Conservation (phyloP, 2,797 vertebrate genomes). For the Toxotes lorentzi region DNA sequence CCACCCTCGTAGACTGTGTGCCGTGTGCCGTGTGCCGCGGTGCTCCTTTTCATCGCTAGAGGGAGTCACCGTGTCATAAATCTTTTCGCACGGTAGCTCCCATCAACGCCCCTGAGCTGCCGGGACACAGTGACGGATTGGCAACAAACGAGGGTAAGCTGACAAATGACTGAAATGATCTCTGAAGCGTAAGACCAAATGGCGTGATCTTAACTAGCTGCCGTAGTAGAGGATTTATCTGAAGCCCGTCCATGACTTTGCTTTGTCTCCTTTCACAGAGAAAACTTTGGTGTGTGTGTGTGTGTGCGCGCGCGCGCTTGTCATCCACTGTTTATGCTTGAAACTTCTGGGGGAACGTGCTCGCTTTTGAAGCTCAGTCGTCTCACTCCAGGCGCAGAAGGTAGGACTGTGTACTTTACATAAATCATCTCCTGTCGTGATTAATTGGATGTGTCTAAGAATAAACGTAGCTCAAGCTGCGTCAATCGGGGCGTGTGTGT, state of each 20-base stretch:
- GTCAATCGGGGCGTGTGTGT: constrained; percentile 65
- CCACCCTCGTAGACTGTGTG: neutral
- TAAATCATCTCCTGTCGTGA: constrained; percentile 72
- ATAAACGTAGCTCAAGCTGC: constrained; percentile 48
- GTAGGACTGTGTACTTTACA: constrained; percentile 64
- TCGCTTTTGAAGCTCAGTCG: constrained; percentile 48
- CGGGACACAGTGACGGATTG: constrained; percentile 62
- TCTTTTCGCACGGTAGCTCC: constrained; percentile 18
- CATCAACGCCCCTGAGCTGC: constrained; percentile 64
- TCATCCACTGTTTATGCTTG: constrained; percentile 27
- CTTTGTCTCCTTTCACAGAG: constrained; percentile 35
- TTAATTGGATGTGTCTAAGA: constrained; percentile 69
- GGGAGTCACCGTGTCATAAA: constrained; percentile 69
- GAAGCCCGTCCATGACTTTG: constrained; percentile 33
- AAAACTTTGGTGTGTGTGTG: constrained; percentile 34
- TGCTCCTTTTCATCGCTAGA: constrained; percentile 61
- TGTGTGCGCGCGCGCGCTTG: constrained; percentile 20
- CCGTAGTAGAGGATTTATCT: neutral
- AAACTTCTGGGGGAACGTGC: constrained; percentile 51
- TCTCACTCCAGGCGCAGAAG: constrained; percentile 50
- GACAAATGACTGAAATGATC: constrained; percentile 65
- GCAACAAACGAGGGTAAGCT: constrained; percentile 64
- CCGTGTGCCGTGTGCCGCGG: constrained; percentile 4
- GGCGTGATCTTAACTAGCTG: neutral
- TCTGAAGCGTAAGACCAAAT: constrained; percentile 31